A percentile compares a stretch with the other conserved stretches of the same genome.
These are phyloP conservation scores for Gastrophysa polygoni DNA, from an alignment of 2,888 invertebrate genomes.

Conservation along the genomic window DNA sequence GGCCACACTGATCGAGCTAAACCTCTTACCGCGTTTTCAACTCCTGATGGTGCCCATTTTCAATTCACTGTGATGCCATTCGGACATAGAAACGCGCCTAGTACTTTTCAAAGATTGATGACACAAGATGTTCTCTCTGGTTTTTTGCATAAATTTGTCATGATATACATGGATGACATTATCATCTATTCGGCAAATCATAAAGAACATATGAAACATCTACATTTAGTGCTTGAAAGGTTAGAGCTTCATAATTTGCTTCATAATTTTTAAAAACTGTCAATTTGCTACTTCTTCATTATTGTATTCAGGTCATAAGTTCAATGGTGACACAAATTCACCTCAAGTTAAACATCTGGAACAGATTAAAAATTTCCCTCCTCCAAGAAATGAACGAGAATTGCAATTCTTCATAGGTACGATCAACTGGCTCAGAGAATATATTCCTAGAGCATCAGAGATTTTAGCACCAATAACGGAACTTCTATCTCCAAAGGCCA, in stretches of 20 bases:
- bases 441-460: neutral
- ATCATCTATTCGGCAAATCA: constrained; percentile 12
- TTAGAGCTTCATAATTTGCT: neutral
- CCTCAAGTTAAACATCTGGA: neutral
- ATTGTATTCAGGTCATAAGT: constrained; percentile 7
- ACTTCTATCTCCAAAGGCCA: neutral
- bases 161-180: constrained; percentile 18
- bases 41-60: neutral
- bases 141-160: constrained; percentile 1
- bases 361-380: neutral
- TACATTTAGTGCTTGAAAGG: constrained; percentile 5
- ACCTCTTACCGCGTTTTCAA: no score
- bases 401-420: constrained; percentile 11
- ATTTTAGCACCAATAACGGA: neutral
- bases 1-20: neutral
- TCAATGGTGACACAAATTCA: neutral
- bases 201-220: neutral
- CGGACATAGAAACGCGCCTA: constrained; percentile 16
- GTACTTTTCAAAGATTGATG: constrained; percentile 19
- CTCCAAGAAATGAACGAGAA: neutral
- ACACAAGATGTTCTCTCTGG: neutral
- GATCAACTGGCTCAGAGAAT: constrained; percentile 8
- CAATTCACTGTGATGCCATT: neutral
- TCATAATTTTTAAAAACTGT: constrained; percentile 1
- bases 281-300: constrained; percentile 5